Conservation (phyloP, 2,888 invertebrate species). For the Bombylius discolor region DNA sequence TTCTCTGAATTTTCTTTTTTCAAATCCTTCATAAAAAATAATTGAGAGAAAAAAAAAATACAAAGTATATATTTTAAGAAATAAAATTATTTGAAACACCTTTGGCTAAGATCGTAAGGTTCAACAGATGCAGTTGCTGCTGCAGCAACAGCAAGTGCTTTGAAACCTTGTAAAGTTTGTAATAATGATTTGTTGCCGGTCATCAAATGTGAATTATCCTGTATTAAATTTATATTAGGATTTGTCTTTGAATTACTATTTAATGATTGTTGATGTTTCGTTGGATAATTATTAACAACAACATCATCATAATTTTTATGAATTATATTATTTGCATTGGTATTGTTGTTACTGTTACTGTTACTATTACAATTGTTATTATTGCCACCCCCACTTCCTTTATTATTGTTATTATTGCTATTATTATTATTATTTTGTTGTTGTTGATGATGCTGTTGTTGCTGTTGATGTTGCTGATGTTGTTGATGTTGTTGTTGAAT, state of each 20-base stretch:
- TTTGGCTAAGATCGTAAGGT: conserved; percentile 20
- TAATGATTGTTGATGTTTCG: background rate
- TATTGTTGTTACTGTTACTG: background rate
- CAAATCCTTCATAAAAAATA: too few relatives aligned
- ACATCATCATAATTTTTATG: background rate
- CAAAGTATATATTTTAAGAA: too few relatives aligned
- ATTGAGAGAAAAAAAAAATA: too few relatives aligned
- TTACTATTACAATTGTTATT: background rate
- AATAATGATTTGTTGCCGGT: conserved; percentile 13
- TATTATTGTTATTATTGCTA: conserved; percentile 10
- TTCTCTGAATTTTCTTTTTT: too few relatives aligned
- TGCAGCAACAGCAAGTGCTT: conserved; percentile 16
- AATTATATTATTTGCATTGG: background rate
- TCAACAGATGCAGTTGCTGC: conserved; percentile 17
- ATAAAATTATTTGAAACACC: conserved; percentile 7
- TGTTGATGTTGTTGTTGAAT: conserved; percentile 2
- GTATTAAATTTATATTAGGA: background rate
- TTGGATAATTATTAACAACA: too few relatives aligned
- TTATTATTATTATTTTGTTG: background rate
- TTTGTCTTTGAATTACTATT: background rate
- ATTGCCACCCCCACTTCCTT: conserved; percentile 6
- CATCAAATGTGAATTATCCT: background rate
- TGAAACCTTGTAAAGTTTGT: conserved; percentile 17
- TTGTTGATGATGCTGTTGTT: conserved; percentile 7
- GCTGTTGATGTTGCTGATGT: conserved; percentile 12